Evolutionary conservation across 1,140 invertebrate species (phyloP), one percentile per base, ranked within the genome.

Genomic region (Cydia fagiglandana): DNA sequence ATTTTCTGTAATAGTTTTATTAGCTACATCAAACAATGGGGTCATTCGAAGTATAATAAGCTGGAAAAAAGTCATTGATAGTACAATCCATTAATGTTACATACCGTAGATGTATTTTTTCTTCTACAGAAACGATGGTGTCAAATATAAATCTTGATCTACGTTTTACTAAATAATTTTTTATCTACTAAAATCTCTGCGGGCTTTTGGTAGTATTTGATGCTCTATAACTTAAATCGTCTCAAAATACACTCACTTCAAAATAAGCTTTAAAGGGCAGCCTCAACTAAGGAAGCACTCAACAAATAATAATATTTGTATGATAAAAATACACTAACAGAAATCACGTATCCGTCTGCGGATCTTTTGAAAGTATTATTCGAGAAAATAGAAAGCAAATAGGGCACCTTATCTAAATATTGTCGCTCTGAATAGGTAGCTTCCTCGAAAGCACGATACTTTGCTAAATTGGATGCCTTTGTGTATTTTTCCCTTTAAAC

Each of bases 361-460:
- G 76, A 79, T 80, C 76, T 76, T 82, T 84, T 80, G 78, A 77
- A 83, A 81, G 81, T 76, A 83, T 83, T 79, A 82, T 81, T 34
- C 76, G 77, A 41, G 66, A 41, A 78, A 77, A 81, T 84, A 80
- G 78, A 84, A 83, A 81, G 81, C 80, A 83, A 84, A 84, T 80
- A 83, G 61, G 78, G 64, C 53, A 83, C 79, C 80, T 83, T 83
- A 81, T 81, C 81, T 84, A 83, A 83, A 84, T 84, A 81, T 79
- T 76, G 77, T 70, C 75, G 81, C 77, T 81, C 78, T 81, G 81
- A 78, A 81, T 80, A 77, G 68, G 56, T 20, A 61, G 66, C 64
- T 77, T 75, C 70, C 34, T 76, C 73, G 76, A 78, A 80, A 79
- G 76, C 75, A 79, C 73, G 73, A 77, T 81, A 74, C 79, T 81